phyloP scores from a whole-genome alignment of 2,797 vertebrate species.

The Halcyon chelicuti region DNA sequence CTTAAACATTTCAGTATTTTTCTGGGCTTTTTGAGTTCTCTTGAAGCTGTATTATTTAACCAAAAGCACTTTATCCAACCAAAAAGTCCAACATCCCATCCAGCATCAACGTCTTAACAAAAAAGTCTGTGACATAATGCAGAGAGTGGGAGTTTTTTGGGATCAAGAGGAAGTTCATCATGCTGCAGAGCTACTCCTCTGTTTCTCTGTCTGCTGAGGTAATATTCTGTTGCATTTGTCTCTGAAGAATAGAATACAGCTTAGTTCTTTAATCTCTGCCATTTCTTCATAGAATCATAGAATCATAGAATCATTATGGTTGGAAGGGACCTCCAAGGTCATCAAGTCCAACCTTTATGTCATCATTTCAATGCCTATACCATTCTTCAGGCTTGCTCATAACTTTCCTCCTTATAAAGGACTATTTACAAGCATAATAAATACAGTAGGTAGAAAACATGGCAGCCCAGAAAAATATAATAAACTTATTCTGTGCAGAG shows the following conservation, averaged over 20 bases:
- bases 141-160: rapidly evolving
- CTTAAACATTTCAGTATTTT: not conserved
- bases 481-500: not conserved
- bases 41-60: not conserved
- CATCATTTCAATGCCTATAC: no score
- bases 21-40: not conserved
- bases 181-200: not conserved
- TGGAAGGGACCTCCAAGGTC: no score
- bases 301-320: no score
- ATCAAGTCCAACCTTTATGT: no score
- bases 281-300: no score
- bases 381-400: not conserved
- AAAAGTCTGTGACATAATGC: not conserved
- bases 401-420: not conserved
- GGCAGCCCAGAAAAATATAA: not conserved
- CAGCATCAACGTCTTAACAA: not conserved
- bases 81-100: not conserved
- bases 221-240: not conserved
- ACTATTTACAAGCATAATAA: not conserved
- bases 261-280: not conserved
- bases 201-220: not conserved
- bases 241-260: not conserved
- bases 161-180: not conserved
- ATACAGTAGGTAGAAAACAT: not conserved
- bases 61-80: not conserved